A percentile compares a stretch with the other conserved stretches of the same genome.
These are phyloP conservation scores for Cataglyphis livida DNA, from an alignment of 2,888 invertebrate species.

Conservation along the genomic window DNA sequence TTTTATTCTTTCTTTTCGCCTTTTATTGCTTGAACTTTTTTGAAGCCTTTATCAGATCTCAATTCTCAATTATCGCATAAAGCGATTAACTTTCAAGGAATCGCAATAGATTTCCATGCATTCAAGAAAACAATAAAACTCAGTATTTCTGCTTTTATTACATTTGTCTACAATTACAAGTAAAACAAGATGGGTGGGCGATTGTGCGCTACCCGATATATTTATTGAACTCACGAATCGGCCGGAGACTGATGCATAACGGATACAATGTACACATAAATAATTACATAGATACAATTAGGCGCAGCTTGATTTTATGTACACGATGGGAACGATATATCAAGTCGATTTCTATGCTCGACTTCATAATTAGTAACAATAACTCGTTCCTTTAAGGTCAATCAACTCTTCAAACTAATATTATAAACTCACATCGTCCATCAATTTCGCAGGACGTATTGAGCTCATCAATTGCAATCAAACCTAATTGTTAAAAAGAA, in stretches of 20 bases:
- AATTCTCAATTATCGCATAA: not conserved
- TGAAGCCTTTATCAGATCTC: not conserved
- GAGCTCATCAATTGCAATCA: not conserved
- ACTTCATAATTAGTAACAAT: not conserved
- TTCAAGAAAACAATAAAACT: not conserved
- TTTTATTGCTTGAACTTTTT: not conserved
- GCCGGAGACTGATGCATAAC: conserved; percentile 1
- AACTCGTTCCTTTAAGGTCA: not conserved
- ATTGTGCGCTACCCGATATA: not conserved
- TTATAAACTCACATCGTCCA: not conserved
- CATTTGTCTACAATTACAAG: conserved; percentile 36
- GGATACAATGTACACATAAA: conserved; percentile 72
- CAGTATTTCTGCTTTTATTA: conserved; percentile 23
- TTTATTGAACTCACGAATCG: not conserved
- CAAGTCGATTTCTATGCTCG: not conserved
- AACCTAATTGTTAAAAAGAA: not conserved
- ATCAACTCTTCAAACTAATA: not conserved
- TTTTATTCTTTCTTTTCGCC: not conserved
- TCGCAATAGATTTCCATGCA: not conserved
- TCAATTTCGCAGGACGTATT: not conserved
- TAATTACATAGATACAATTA: conserved; percentile 75
- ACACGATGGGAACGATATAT: conserved; percentile 37
- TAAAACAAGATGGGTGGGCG: not conserved
- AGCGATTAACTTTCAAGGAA: not conserved
- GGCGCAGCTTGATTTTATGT: conserved; percentile 67